Conservation (phyloP, 2,888 invertebrate species). For the Sinopyrophorus schimmeli region DNA sequence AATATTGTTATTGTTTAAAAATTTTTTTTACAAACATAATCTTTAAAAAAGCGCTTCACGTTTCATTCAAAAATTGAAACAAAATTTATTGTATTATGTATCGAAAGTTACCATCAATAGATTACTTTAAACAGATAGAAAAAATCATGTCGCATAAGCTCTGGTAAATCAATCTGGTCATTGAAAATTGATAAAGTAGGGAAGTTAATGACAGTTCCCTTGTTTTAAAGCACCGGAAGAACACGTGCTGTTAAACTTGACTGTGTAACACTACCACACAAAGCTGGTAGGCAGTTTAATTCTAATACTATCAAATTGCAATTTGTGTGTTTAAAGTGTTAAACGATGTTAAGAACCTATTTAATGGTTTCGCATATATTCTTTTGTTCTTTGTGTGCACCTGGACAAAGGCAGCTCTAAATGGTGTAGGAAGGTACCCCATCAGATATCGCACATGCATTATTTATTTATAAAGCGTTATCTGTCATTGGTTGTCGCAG, state of each 20-base stretch:
- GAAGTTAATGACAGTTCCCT: too few relatives aligned
- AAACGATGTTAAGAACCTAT: conserved; percentile 32
- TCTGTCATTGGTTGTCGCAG: conserved; percentile 24
- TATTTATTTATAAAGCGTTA: conserved; percentile 32
- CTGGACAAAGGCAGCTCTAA: conserved; percentile 29
- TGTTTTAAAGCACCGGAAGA: conserved; percentile 29
- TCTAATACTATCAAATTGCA: conserved; percentile 24
- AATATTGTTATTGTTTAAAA: too few relatives aligned
- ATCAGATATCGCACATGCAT: conserved; percentile 32
- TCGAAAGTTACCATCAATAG: too few relatives aligned
- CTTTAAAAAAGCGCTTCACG: too few relatives aligned
- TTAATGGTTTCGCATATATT: conserved; percentile 31
- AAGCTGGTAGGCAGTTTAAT: conserved; percentile 16
- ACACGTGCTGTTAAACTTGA: conserved; percentile 25
- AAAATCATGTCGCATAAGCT: too few relatives aligned
- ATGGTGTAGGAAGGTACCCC: conserved; percentile 30
- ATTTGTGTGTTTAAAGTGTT: conserved; percentile 33
- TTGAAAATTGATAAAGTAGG: too few relatives aligned
- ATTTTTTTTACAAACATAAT: too few relatives aligned
- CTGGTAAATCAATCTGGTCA: too few relatives aligned
- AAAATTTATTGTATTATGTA: too few relatives aligned
- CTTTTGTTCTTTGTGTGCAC: conserved; percentile 30
- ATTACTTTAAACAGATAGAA: too few relatives aligned
- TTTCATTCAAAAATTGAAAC: too few relatives aligned
- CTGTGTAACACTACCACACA: conserved; percentile 14